A percentile compares a stretch with the other conserved stretches of the same genome.
Conservation (phyloP, 2,888 invertebrate species). For the Lepeophtheirus nordmannii region DNA sequence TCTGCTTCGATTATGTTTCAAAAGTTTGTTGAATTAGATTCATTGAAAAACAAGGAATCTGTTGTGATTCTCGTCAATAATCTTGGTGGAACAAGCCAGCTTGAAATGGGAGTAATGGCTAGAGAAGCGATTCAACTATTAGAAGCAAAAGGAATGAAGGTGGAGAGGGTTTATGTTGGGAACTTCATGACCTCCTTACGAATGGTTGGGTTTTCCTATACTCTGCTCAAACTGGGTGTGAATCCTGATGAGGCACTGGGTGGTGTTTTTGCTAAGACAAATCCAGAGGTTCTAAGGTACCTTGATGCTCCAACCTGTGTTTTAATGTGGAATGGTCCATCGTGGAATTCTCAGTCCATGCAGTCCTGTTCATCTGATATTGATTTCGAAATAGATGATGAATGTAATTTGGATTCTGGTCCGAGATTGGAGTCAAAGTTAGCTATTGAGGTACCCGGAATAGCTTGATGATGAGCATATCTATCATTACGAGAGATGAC, state of each 20-base stretch:
- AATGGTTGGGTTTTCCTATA: conserved; percentile 60
- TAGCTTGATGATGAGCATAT: neutral
- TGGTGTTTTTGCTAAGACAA: conserved; percentile 16
- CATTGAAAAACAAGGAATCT: conserved; percentile 31
- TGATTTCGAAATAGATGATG: neutral
- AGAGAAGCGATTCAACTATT: conserved; percentile 48
- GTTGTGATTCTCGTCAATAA: conserved; percentile 60
- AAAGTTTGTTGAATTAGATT: conserved; percentile 34
- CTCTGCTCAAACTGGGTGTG: conserved; percentile 38
- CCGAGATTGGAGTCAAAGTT: neutral
- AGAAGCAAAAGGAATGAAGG: conserved; percentile 37
- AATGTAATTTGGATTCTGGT: neutral
- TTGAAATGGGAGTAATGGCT: conserved; percentile 58
- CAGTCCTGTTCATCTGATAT: conserved; percentile 27
- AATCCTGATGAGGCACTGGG: neutral
- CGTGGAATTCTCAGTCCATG: conserved; percentile 36
- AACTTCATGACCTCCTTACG: conserved; percentile 56
- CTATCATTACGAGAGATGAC: neutral
- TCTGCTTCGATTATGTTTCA: conserved; percentile 36
- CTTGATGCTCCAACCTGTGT: conserved; percentile 46
- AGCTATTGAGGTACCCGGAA: neutral
- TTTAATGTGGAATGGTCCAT: conserved; percentile 42
- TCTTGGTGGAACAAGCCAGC: conserved; percentile 53
- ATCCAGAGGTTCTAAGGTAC: conserved; percentile 40
- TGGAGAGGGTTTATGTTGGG: conserved; percentile 44